Percentiles rank a stretch among this genome's conserved stretches.
phyloP scores from a whole-genome alignment of 2,113 vertebrate species.

The Trochalopteron elliotii region DNA sequence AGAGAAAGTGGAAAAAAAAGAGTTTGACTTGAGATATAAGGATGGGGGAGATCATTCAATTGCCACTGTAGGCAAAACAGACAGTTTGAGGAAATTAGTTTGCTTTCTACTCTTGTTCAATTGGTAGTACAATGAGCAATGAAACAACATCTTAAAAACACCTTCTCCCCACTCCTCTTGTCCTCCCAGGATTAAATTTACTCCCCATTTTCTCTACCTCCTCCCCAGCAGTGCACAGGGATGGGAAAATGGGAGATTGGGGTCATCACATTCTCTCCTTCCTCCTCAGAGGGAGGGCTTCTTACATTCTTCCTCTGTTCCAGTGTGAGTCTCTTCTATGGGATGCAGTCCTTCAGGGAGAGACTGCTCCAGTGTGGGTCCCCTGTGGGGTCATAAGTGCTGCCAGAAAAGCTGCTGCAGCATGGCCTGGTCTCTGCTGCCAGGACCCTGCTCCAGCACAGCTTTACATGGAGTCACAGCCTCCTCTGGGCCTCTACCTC shows the following conservation, averaged over 20 bases:
- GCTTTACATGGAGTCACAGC: neutral
- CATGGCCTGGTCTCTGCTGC: neutral
- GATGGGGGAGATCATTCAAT: neutral
- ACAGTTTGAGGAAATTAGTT: neutral
- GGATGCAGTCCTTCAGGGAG: no score
- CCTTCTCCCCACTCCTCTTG: accelerated
- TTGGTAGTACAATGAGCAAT: neutral
- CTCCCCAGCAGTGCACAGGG: accelerated
- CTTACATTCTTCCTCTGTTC: neutral
- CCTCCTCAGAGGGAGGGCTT: neutral
- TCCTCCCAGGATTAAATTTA: neutral
- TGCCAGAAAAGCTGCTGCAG: neutral
- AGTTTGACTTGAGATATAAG: neutral
- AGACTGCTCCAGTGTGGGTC: neutral
- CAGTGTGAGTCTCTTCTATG: neutral
- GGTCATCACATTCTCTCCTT: neutral
- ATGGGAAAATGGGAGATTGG: neutral
- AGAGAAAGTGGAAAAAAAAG: neutral
- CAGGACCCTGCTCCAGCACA: neutral
- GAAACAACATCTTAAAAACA: neutral
- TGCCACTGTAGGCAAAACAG: neutral
- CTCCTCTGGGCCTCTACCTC: neutral
- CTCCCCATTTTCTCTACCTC: neutral
- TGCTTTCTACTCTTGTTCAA: neutral
- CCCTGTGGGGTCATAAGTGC: neutral